Base-by-base conservation (phyloP, 2,113 vertebrate species). In the Tragelaphus scriptus region DNA sequence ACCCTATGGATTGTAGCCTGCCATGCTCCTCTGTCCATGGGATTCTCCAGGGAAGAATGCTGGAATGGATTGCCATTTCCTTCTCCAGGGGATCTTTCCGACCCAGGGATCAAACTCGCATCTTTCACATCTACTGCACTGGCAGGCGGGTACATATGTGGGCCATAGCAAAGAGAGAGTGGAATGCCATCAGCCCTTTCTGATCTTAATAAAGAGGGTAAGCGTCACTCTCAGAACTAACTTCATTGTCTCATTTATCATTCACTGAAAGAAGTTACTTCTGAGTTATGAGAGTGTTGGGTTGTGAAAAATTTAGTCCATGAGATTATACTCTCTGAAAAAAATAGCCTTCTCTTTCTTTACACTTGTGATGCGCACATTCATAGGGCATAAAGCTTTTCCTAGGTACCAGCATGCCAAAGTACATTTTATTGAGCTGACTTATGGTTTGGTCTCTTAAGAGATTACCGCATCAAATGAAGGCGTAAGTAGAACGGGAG, bases 401-500 rank as follows among this genome's bases (percentile, higher is more conserved):
- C 32, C 85, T 75, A 26, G 15, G 16, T 28, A 13, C 89, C 77
- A 36, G 86, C 32, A 58, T 3, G 36, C 51, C 10, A 16, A 55
- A 82, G 91, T 68, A 23, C 82, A 21, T 96, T 95, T 98, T 92
- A 75, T 81, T 47, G 71, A 88, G 77, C 81, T 97, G 91, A 95
- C 87, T 98, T 96, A 95, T 14, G 53, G 79, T 77, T 93, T 94
- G 80, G 65, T 81, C 79, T 93, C 93, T 68, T 12, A 90, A 90
- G 97, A 97, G 97, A 98, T 0, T 32, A 90, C 94, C 94, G 91
- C 97, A 92, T 63, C 97, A 97, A 97, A 92, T 40, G 94, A 98
- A 98, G 90, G 95, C 93, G 96, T 97, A 97, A 98, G 93, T 86
- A 89, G 93, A 87, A 97, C 85, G 93, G 88, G 97, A 95, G 95